A percentile compares a stretch with the other conserved stretches of the same genome.
phyloP scores from a whole-genome alignment of 2,113 vertebrate species.

The Zootoca vivipara region DNA sequence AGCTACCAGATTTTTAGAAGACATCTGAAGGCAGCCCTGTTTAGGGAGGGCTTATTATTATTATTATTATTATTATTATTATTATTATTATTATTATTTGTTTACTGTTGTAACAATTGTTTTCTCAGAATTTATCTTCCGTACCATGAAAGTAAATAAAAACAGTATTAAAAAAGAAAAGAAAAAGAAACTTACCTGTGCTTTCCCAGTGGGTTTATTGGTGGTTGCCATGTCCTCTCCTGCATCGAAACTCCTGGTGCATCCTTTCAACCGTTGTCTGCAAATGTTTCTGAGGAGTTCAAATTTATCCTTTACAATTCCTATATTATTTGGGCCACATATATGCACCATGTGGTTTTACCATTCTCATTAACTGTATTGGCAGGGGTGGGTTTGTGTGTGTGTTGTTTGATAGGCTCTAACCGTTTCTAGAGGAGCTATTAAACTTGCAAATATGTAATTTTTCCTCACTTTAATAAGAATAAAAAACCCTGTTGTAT shows the following conservation, averaged over 20 bases:
- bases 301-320: conserved; percentile 9
- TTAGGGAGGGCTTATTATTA: no score
- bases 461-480: conserved; percentile 63
- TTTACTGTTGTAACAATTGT: no score
- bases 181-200: neutral
- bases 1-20: no score
- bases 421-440: conserved; percentile 72
- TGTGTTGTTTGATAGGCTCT: conserved; percentile 66
- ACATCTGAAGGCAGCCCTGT: no score
- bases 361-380: conserved; percentile 75
- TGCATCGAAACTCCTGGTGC: neutral
- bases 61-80: no score
- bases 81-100: no score
- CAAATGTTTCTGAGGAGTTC: conserved; percentile 15
- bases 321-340: neutral
- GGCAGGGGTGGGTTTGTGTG: conserved; percentile 55
- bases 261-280: neutral
- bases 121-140: no score
- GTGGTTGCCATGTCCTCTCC: no score
- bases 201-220: no score
- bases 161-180: no score
- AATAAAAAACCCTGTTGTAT: conserved; percentile 29
- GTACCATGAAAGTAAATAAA: no score
- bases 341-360: conserved; percentile 44
- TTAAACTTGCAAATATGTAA: conserved; percentile 72